Percentiles rank a stretch among this genome's conserved stretches.
Evolutionary conservation across 2,113 vertebrate genomes (phyloP).

Genomic region (Vanacampus margaritifer): DNA sequence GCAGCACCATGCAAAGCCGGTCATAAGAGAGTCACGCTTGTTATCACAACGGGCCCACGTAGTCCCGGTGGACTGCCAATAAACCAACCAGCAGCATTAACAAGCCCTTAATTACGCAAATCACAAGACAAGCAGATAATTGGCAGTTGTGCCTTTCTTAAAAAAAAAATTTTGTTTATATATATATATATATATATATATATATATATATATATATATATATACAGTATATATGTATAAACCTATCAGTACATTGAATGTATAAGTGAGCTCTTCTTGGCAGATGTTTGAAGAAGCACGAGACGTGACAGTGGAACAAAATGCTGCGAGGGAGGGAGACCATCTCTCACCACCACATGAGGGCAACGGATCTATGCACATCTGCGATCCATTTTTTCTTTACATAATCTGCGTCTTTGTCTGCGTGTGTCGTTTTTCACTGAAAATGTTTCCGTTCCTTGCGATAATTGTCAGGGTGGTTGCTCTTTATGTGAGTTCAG

Average conservation of each 20-base stretch:
- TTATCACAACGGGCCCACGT: slow-evolving; percentile 55
- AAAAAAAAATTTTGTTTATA: slow-evolving; percentile 52
- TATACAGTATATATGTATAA: too few relatives aligned
- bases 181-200: too few relatives aligned
- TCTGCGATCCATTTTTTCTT: slow-evolving; percentile 58
- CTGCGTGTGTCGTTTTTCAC: slow-evolving; percentile 37
- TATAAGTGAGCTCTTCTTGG: slow-evolving; percentile 70
- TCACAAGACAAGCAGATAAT: slow-evolving; percentile 64
- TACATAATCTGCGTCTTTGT: slow-evolving; percentile 43
- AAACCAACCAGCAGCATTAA: slow-evolving; percentile 50
- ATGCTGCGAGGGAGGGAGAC: slow-evolving; percentile 87
- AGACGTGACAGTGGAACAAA: slow-evolving; percentile 82
- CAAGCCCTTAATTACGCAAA: slow-evolving; percentile 66
- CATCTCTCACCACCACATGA: slow-evolving; percentile 91
- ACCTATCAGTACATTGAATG: slow-evolving; percentile 3
- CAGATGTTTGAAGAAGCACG: slow-evolving; percentile 78
- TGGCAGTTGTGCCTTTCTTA: slow-evolving; percentile 57
- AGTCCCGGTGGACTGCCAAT: slow-evolving; percentile 53
- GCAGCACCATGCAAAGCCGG: slow-evolving; percentile 33
- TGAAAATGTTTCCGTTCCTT: slow-evolving; percentile 54
- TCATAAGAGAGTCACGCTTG: slow-evolving; percentile 47
- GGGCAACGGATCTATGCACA: slow-evolving; percentile 61
- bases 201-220: too few relatives aligned
- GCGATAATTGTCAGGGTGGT: slow-evolving; percentile 31
- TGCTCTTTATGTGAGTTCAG: slow-evolving; percentile 33